Evolutionary conservation across 2,113 vertebrate genomes (phyloP).

Genomic region (Entomyzon cyanotis): DNA sequence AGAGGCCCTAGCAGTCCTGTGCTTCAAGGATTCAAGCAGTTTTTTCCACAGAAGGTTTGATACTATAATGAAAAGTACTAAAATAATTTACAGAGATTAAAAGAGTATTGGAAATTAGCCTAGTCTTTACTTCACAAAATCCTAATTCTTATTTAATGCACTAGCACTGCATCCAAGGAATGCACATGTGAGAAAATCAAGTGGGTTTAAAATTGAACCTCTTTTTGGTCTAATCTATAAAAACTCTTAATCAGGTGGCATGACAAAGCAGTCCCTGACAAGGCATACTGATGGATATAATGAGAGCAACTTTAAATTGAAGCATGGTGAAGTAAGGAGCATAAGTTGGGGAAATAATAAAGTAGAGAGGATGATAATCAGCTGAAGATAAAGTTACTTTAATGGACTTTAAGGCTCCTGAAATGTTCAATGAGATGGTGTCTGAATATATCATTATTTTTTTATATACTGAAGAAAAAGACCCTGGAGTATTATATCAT

Average conservation of each 20-base stretch:
- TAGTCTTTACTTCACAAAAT: background rate
- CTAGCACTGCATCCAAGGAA: background rate
- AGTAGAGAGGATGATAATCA: background rate
- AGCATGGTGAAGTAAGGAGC: background rate
- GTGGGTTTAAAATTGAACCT: background rate
- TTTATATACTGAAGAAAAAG: background rate
- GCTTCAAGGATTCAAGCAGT: background rate
- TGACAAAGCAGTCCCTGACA: background rate
- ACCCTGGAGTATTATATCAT: background rate
- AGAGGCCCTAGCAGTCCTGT: background rate
- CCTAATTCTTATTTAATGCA: background rate
- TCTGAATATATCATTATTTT: background rate
- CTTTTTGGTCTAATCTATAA: background rate
- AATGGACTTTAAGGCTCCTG: background rate
- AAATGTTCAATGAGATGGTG: background rate
- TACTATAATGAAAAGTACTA: background rate
- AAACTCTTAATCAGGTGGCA: background rate
- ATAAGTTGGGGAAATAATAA: conserved; percentile 21
- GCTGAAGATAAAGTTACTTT: conserved; percentile 5
- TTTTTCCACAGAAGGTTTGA: background rate
- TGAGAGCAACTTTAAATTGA: conserved; percentile 17
- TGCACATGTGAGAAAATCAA: background rate
- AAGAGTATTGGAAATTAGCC: background rate
- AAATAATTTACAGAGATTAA: background rate
- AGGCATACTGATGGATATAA: conserved; percentile 9